Evolutionary conservation across 2,888 invertebrate species (phyloP).

Genomic region (Alviniconcha strummeri): DNA sequence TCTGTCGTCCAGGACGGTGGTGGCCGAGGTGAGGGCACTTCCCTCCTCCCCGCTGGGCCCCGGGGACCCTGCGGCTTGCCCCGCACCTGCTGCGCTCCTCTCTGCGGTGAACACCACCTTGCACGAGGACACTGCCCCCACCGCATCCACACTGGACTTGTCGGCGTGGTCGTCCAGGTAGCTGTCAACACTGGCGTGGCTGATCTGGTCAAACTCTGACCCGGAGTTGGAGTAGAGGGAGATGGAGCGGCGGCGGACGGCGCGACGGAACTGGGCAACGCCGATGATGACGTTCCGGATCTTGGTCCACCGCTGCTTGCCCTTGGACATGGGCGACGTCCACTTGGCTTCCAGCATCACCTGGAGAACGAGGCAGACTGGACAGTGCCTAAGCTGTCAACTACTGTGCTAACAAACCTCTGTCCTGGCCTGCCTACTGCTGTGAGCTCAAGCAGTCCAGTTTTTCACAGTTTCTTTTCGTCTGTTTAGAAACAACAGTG

Average conservation of each 20-base stretch:
- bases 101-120: slow-evolving; percentile 23
- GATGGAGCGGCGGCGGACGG: slow-evolving; percentile 75
- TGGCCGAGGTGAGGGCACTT: slow-evolving; percentile 15
- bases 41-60: slow-evolving; percentile 10
- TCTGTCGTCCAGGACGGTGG: slow-evolving; percentile 39
- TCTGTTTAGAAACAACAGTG: too few species aligned
- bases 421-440: too few species aligned
- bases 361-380: slow-evolving; percentile 46
- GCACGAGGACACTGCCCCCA: slow-evolving; percentile 5
- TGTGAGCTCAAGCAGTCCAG: too few species aligned
- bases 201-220: slow-evolving; percentile 69
- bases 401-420: too few species aligned
- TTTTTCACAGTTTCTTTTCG: too few species aligned
- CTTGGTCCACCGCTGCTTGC: slow-evolving; percentile 94
- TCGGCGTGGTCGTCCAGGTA: slow-evolving; percentile 58
- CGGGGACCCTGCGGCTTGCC: not conserved
- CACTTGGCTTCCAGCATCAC: slow-evolving; percentile 94
- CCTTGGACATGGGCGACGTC: slow-evolving; percentile 87
- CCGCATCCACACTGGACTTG: slow-evolving; percentile 33
- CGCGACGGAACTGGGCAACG: slow-evolving; percentile 90
- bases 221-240: slow-evolving; percentile 71
- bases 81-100: not conserved
- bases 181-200: slow-evolving; percentile 70
- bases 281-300: slow-evolving; percentile 93
- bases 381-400: not conserved